Base-by-base conservation (phyloP, 1,140 invertebrate genomes). In the Ips typographus region DNA sequence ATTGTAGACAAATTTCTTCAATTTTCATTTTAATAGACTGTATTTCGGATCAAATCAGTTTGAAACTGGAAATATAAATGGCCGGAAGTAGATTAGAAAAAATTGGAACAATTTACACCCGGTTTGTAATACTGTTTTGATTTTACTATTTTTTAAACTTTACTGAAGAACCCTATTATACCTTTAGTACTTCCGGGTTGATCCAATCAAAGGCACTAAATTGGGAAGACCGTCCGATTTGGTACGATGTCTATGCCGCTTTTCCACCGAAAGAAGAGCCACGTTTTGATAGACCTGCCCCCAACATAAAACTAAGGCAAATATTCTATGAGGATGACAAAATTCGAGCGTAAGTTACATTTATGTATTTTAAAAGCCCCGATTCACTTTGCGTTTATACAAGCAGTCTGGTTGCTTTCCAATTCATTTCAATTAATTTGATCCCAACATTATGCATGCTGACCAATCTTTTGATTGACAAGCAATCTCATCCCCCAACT, bases 311-410 rank as follows among this genome's bases (percentile, higher is more conserved):
- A 53, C 80, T 94, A 6, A 84, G 78, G 73, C 79, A 86, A 55
- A 94, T 97, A 68, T 88, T 95, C 65, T 97, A 96, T 75, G 82
- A 87, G 71, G 95, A 97, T 85, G 95, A 98, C 84, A 77, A 84
- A 60, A 83, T 94, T 8, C 85, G 94, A 88, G 92, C 89, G 93
- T 95, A 87, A 86, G 88, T 83, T 22, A 39, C 61, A 51, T 7
- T 44, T 22, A 22, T 22, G 22, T 22, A 22, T 22, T 22, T 22
- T 22, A 22, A 22, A 22, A 22, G 22, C 22, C 22, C 22, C 22
- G 22, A 22, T 22, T 22, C 0, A 22, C 22, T 22, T 22, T 22
- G 2, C 1, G 8, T 40, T 47, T 6, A 5, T 37, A 59, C 38
- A 59, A 59, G 7, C 3, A 59, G 36, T n/a, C 8, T 59, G 38